These are phyloP conservation scores for Sinonovacula constricta DNA, from an alignment of 1,140 invertebrate genomes.

Conservation along the genomic window DNA sequence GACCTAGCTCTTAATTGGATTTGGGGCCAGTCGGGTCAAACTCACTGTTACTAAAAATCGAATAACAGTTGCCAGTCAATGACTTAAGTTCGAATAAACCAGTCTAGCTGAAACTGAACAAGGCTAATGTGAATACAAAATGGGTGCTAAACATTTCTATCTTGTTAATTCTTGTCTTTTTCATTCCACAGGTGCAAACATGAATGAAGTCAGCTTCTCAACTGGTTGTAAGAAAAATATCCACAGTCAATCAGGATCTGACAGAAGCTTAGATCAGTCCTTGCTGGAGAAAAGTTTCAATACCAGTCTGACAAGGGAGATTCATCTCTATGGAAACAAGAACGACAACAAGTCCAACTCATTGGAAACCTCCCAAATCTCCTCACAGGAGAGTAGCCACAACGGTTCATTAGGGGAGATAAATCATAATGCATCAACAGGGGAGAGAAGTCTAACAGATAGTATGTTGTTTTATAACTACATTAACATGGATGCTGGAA, in stretches of 20 bases:
- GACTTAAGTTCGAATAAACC: no score
- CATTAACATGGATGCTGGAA: conserved; percentile 53
- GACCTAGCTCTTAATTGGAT: no score
- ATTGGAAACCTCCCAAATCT: conserved; percentile 8
- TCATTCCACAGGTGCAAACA: conserved; percentile 58
- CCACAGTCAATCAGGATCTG: no score
- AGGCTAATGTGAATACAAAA: no score
- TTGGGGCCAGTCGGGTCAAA: no score
- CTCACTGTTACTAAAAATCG: no score
- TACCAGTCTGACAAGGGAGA: not conserved
- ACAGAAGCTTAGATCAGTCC: conserved; percentile 39
- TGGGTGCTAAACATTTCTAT: no score
- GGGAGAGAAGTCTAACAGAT: conserved; percentile 31
- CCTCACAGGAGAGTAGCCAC: conserved; percentile 24
- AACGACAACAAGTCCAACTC: not conserved
- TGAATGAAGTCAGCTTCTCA: conserved; percentile 71
- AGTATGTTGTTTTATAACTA: conserved; percentile 73
- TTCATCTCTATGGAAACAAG: not conserved
- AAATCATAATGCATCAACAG: conserved; percentile 37
- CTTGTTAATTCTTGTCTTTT: no score
- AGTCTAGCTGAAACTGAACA: no score
- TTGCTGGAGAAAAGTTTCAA: conserved; percentile 54
- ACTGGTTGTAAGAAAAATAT: conserved; percentile 27
- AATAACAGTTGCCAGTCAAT: no score
- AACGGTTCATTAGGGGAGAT: conserved; percentile 17